Evolutionary conservation across 2,113 vertebrate genomes (phyloP), one percentile per base, ranked within the genome.

Genomic region (Rissa tridactyla): DNA sequence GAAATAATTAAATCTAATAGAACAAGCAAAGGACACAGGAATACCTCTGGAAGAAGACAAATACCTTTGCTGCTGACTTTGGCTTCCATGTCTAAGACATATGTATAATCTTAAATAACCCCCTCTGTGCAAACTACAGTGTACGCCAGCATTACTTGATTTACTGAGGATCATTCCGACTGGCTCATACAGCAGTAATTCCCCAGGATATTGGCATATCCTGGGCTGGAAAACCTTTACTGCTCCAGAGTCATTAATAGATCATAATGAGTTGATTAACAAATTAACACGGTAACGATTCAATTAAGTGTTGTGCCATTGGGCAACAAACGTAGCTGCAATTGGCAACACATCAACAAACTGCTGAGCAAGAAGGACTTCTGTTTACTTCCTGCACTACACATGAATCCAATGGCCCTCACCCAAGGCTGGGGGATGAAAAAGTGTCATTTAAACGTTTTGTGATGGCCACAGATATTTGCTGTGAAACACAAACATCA

Each of bases 251-350:
- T 79, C 91, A 90, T 89, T 95, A 94, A 72, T 68, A 94, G 51
- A 90, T 92, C 72, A 83, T 81, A 88, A 92, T 52, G 72, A 93
- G 38, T 71, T 94, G 72, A 93, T 92, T 84, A 79, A 93, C 93
- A 96, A 91, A 87, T 71, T 86, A 83, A 82, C 27, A 84, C 42
- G 76, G 73, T 82, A 95, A 94, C 82, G 76, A 65, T 94, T 93
- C 69, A 92, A 78, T 91, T 88, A 89, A 76, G 51, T n/a, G 38
- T 79, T 46, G 30, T 71, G 75, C 57, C 51, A 38, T 15, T 49
- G 61, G 34, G 91, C 65, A 76, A 65, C 64, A 94, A 88, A 69
- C 15, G 20, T 34, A 22, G 6, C 72, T 94, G 72, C 62, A 76
- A 38, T 55, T 90, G 68, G 88, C 90, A 87, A 65, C 75, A 81